phyloP scores from a whole-genome alignment of 2,113 vertebrate genomes.

The Morphnarchus princeps region DNA sequence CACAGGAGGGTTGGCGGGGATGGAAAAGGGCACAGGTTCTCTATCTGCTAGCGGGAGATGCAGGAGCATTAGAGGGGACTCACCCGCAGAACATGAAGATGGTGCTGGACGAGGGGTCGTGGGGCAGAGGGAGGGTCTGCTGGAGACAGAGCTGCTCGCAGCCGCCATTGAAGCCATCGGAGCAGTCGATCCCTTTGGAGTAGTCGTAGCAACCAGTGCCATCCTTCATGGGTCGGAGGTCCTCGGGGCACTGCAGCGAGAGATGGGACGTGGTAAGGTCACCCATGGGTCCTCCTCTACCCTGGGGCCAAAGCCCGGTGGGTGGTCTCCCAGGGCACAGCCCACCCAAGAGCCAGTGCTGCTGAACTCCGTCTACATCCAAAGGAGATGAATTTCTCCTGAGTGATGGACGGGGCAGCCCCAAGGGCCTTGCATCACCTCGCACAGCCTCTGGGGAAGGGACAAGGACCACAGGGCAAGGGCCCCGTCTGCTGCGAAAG shows the following conservation, averaged over 20 bases:
- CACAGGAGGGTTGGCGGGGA: not conserved
- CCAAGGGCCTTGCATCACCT: not conserved
- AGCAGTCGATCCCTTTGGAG: constrained; percentile 95
- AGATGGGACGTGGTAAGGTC: not conserved
- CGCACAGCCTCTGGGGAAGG: not conserved
- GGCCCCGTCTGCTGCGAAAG: not conserved
- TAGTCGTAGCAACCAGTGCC: constrained; percentile 96
- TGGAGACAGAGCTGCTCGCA: constrained; percentile 97
- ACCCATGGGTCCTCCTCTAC: not conserved
- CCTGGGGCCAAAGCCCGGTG: accelerated
- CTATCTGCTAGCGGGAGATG: not conserved
- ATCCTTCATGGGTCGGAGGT: constrained; percentile 95
- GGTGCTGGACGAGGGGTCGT: constrained; percentile 87
- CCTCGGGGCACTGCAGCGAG: constrained; percentile 85
- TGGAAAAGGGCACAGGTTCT: not conserved
- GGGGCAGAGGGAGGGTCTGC: constrained; percentile 88
- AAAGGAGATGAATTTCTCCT: not conserved
- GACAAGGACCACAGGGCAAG: not conserved
- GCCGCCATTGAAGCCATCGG: constrained; percentile 95
- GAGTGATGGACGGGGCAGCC: not conserved
- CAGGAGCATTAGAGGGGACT: constrained; percentile 29
- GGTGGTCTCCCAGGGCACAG: not conserved
- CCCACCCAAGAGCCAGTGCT: not conserved
- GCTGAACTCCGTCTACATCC: accelerated
- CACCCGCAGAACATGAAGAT: constrained; percentile 99